These are phyloP conservation scores for Apostichopus japonicus DNA, from an alignment of 35 echinoderm and acorn worm genomes.

Conservation along the genomic window DNA sequence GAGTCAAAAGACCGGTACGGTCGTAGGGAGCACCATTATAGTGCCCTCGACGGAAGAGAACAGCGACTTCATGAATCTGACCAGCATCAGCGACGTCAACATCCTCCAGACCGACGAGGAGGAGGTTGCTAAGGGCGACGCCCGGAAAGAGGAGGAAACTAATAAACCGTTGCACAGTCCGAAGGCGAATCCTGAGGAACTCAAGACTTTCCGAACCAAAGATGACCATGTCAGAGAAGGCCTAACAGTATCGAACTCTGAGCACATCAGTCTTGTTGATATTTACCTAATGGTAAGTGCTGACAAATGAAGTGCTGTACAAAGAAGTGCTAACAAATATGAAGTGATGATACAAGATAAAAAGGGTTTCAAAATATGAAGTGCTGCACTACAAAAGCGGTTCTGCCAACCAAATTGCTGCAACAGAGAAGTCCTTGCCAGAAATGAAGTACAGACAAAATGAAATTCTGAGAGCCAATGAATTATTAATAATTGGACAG, in stretches of 20 bases:
- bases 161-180: background rate
- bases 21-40: constrained; percentile 29
- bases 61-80: constrained; percentile 47
- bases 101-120: constrained; percentile 41
- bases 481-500: too few relatives aligned
- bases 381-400: too few relatives aligned
- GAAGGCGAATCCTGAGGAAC: background rate
- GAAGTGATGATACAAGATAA: too few relatives aligned
- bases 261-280: constrained; percentile 77
- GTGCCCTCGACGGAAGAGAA: constrained; percentile 16
- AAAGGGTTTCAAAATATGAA: too few relatives aligned
- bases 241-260: constrained; percentile 66
- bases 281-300: constrained; percentile 88
- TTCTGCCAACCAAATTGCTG: too few relatives aligned
- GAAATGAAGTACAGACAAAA: too few relatives aligned
- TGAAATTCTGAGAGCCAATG: too few relatives aligned
- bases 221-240: constrained; percentile 71
- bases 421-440: too few relatives aligned
- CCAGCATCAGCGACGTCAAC: constrained; percentile 45
- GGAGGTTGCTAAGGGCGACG: background rate
- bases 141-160: constrained; percentile 13
- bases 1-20: constrained; percentile 28
- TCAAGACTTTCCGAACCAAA: constrained; percentile 45
- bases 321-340: too few relatives aligned
- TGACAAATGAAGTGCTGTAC: background rate